phyloP scores from a whole-genome alignment of 37 sponge, comb jelly and placozoan genomes.

The Oscarella lobularis region DNA sequence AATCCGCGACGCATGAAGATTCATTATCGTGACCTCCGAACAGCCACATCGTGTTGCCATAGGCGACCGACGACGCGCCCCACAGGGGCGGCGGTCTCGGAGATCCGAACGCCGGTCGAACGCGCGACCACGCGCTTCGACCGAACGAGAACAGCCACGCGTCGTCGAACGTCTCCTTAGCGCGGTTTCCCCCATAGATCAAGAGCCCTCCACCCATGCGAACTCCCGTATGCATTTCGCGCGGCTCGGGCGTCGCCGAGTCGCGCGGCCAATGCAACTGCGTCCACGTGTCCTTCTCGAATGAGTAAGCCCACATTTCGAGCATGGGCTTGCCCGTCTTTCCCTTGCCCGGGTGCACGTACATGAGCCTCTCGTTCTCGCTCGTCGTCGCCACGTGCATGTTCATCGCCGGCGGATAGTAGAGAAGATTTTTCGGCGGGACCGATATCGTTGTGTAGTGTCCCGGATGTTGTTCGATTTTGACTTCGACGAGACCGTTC shows the following conservation, averaged over 20 bases:
- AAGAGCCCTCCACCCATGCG: neutral
- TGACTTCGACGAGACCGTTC: neutral
- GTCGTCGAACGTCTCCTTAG: neutral
- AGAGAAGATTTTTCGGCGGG: neutral
- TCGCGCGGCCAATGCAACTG: neutral
- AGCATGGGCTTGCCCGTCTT: neutral
- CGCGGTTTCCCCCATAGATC: neutral
- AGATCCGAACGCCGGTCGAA: neutral
- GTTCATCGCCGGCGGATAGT: neutral
- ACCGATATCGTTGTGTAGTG: neutral
- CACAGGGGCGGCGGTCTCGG: neutral
- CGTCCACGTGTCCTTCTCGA: neutral
- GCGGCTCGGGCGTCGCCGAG: neutral
- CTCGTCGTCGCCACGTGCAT: neutral
- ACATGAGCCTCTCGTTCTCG: neutral
- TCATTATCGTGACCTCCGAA: neutral
- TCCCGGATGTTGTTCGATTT: neutral
- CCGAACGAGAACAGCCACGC: neutral
- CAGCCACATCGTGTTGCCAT: neutral
- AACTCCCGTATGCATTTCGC: neutral
- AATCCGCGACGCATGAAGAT: neutral
- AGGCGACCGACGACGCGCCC: neutral
- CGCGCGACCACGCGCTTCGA: neutral
- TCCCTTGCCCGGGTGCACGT: neutral
- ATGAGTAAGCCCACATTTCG: neutral